These are phyloP conservation scores for Alca torda DNA, from an alignment of 2,797 vertebrate genomes.

Conservation along the genomic window DNA sequence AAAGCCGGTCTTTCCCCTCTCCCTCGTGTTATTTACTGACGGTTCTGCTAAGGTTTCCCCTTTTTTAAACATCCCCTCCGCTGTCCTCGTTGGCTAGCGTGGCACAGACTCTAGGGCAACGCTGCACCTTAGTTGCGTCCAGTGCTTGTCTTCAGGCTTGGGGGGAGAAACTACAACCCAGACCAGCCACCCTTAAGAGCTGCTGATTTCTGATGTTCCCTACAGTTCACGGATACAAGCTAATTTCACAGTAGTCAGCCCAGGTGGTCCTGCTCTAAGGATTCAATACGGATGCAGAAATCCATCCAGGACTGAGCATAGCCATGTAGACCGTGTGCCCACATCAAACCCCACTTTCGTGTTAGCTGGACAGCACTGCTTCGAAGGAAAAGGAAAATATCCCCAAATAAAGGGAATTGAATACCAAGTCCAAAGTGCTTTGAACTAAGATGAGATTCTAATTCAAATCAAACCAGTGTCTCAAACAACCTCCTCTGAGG, in stretches of 20 bases:
- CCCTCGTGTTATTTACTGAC: neutral
- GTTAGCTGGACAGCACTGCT: neutral
- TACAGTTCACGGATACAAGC: no score
- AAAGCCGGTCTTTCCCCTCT: neutral
- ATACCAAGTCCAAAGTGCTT: neutral
- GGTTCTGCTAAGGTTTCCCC: neutral
- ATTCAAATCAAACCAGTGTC: neutral
- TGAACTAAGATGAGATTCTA: neutral
- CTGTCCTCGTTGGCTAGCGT: neutral
- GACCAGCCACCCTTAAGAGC: neutral
- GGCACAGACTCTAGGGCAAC: rapidly evolving
- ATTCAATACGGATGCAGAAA: neutral
- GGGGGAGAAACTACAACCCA: neutral
- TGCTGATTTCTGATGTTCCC: neutral
- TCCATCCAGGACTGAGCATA: neutral
- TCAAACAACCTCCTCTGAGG: neutral
- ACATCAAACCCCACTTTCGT: rapidly evolving
- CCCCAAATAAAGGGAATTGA: neutral
- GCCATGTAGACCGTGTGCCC: rapidly evolving
- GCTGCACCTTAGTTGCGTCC: neutral
- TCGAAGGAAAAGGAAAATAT: neutral
- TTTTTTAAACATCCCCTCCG: neutral
- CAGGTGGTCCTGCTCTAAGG: neutral
- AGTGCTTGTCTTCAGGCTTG: neutral
- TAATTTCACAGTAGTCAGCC: no score